phyloP scores from a whole-genome alignment of 92 coral and sea anemone genomes.

The Paragorgia papillata region DNA sequence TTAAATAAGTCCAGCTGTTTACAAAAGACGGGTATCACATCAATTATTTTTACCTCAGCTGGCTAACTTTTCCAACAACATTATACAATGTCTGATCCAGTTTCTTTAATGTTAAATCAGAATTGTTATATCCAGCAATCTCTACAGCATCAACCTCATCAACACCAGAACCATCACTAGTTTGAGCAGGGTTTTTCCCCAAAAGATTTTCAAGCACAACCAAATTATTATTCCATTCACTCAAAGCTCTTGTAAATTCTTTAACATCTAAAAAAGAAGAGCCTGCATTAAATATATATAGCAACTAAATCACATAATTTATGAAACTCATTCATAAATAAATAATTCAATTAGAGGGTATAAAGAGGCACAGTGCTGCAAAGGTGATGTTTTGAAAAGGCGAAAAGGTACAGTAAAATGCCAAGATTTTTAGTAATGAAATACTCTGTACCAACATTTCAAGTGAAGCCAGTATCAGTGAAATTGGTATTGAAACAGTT shows the following conservation, averaged over 20 bases:
- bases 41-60: constrained; percentile 9
- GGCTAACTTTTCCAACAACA: constrained; percentile 23
- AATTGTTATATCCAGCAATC: constrained; percentile 20
- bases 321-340: too few relatives aligned
- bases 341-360: too few relatives aligned
- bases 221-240: constrained; percentile 30
- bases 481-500: too few relatives aligned
- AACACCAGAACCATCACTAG: neutral
- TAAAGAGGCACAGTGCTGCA: too few relatives aligned
- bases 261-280: constrained; percentile 14
- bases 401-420: too few relatives aligned
- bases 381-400: too few relatives aligned
- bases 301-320: too few relatives aligned
- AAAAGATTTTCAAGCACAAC: constrained; percentile 7
- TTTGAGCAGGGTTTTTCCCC: constrained; percentile 3
- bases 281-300: neutral
- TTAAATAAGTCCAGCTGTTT: neutral
- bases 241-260: constrained; percentile 10
- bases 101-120: constrained; percentile 19
- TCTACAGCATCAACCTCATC: constrained; percentile 41
- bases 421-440: too few relatives aligned
- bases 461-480: too few relatives aligned
- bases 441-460: too few relatives aligned
- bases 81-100: constrained; percentile 24
- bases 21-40: neutral